These are phyloP conservation scores for Notolepis coatsorum DNA, from an alignment of 2,797 vertebrate genomes.

Conservation along the genomic window DNA sequence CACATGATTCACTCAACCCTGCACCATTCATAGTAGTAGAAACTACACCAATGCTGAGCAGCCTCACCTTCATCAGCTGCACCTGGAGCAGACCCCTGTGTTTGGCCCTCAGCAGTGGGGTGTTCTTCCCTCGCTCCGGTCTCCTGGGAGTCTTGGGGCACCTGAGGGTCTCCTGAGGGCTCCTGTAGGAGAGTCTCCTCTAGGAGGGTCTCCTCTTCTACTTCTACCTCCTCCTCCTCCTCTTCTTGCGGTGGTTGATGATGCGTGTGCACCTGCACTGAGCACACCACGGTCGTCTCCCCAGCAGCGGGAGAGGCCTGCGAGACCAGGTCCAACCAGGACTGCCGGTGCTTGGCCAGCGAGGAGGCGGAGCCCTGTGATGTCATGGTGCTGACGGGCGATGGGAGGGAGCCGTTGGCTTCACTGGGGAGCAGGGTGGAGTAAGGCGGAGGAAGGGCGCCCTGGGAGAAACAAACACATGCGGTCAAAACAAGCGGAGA, in stretches of 20 bases:
- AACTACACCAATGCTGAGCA: background rate
- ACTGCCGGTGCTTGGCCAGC: slow-evolving; percentile 85
- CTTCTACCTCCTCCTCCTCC: slow-evolving; percentile 29
- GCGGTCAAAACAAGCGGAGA: too few relatives aligned
- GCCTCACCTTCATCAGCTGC: slow-evolving; percentile 57
- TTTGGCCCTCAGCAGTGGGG: slow-evolving; percentile 1
- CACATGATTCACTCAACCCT: background rate
- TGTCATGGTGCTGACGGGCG: slow-evolving; percentile 84
- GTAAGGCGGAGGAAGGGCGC: slow-evolving; percentile 84
- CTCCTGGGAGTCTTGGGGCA: slow-evolving; percentile 15
- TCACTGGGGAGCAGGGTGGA: slow-evolving; percentile 81
- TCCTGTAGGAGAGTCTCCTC: slow-evolving; percentile 12
- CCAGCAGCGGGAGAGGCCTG: slow-evolving; percentile 69
- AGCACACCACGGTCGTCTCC: slow-evolving; percentile 76
- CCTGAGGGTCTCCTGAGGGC: slow-evolving; percentile 6
- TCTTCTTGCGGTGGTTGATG: slow-evolving; percentile 35
- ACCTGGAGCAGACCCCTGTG: slow-evolving; percentile 9
- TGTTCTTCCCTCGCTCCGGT: slow-evolving; percentile 20
- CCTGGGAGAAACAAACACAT: slow-evolving; percentile 56
- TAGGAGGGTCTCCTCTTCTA: slow-evolving; percentile 15
- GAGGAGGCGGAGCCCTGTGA: slow-evolving; percentile 85
- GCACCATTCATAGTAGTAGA: background rate
- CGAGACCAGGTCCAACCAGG: slow-evolving; percentile 84
- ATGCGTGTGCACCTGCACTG: slow-evolving; percentile 77
- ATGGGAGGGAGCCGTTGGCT: slow-evolving; percentile 82